phyloP scores from a whole-genome alignment of 1,140 invertebrate species.

The Leptinotarsa undecemlineata region DNA sequence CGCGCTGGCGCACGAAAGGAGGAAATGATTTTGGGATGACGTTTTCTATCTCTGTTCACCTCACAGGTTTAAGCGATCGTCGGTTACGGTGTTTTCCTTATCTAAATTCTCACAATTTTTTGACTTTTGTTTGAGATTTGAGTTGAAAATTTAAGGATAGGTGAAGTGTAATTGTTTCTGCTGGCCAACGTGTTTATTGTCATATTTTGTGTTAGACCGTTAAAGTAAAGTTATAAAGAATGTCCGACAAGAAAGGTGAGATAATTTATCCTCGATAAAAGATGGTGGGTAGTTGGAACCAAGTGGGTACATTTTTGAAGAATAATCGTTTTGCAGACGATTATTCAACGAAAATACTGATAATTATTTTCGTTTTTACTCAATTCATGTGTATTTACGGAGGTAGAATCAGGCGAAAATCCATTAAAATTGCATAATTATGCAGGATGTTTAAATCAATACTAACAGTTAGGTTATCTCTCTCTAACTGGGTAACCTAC shows the following conservation, averaged over 20 bases:
- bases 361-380: conserved; percentile 23
- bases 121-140: conserved; percentile 22
- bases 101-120: conserved; percentile 20
- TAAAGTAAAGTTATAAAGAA: conserved; percentile 30
- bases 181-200: conserved; percentile 15
- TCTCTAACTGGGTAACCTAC: conserved; percentile 47
- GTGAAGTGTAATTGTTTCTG: conserved; percentile 18
- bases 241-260: conserved; percentile 50
- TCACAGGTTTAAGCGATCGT: not conserved
- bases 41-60: conserved; percentile 6
- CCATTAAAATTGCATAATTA: conserved; percentile 43
- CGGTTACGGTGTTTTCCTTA: conserved; percentile 10
- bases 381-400: conserved; percentile 20
- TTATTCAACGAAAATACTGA: conserved; percentile 12
- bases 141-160: not conserved
- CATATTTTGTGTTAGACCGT: conserved; percentile 22
- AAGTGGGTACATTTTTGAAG: conserved; percentile 15
- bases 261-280: conserved; percentile 17
- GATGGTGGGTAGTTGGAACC: conserved; percentile 25
- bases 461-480: conserved; percentile 48
- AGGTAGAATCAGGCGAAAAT: conserved; percentile 33
- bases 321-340: not conserved
- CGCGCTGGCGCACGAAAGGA: conserved; percentile 15
- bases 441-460: conserved; percentile 51
- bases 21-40: not conserved